Base-by-base conservation (phyloP, 2,888 invertebrate genomes). In the Cantharis rufa region DNA sequence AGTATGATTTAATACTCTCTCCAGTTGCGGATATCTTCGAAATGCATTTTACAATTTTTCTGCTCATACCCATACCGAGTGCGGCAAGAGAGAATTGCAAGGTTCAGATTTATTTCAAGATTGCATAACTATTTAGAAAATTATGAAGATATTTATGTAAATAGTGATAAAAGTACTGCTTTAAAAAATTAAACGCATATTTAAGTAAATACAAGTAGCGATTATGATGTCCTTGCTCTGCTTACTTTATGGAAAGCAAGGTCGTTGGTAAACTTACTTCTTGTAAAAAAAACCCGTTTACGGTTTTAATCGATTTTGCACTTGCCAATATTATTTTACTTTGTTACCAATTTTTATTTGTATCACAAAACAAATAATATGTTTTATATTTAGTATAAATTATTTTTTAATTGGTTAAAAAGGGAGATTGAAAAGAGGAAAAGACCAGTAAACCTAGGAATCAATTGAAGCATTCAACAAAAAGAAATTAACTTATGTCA, bases 191-290 rank as follows among this genome's bases (percentile, higher is more conserved):
- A 48, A 48, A 48, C n/a, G 48, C 48, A 48, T 48, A n/a, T 48
- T 48, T 48, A 48, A 48, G 48, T 48, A 48, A 48, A 48, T 48
- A 48, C 48, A n/a, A 48, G 48, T 48, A n/a, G 48, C 48, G 48
- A 48, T 48, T 48, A 48, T 2, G n/a, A 48, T 24, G 64, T 66
- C 64, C 64, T 66, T 66, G 64, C 64, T n/a, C 64, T 21, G 64
- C 16, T 66, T 66, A 66, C 18, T 66, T 18, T 66, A 24, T 66
- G 64, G 64, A 66, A 66, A 66, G 64, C 64, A 66, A 66, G 64
- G 64, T 66, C 64, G 18, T 66, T 63, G 18, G 9, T 66, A 66
- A 66, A 66, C 48, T 48, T 48, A 48, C 48, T 48, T 48, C 48
- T 48, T 48, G 48, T 48, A 48, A 48, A 48, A n/a, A 32, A 48